Evolutionary conservation across 2,888 invertebrate species (phyloP), one percentile per base, ranked within the genome.

Genomic region (Autographa pulchrina): DNA sequence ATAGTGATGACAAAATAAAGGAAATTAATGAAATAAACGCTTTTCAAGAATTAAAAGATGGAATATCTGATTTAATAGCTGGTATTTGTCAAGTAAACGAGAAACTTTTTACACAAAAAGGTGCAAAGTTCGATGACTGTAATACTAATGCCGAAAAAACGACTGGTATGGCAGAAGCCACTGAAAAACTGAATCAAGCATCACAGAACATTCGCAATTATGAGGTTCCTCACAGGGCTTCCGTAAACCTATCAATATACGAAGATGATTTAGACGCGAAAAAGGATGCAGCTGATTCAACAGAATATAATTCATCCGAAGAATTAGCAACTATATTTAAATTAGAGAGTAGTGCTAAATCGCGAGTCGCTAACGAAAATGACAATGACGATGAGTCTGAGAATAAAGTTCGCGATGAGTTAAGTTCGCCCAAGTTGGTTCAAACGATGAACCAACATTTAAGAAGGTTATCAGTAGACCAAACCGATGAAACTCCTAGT

Each of bases 301-400:
- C 96, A 70, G 97, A 97, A 88, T 97, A 97, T 86, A 97, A 97
- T 89, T 97, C 97, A 14, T 96, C 97, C 63, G 97, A 97, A 86
- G 97, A 97, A 87, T 91, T 97, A 81, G 97, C 97, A 35, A 96
- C 96, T 83, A 97, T 97, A 84, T 97, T 97, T 87, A 96, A 97
- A 83, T 82, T 93, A 72, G 92, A 93, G 62, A 86, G 83, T 70
- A 90, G 85, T 78, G 80, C 82, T 20, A 92, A 89, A 83, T 75
- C 83, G 66, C 82, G 77, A 48, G 71, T 74, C 68, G 70, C 73
- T 52, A 78, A 83, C 14, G 89, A 90, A 64, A 89, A 77, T 66
- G 77, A 86, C 62, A 85, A 84, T 20, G 86, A 86, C 43, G 77
- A 85, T 20, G 86, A 86, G 41, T 77, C 86, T 13, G 89, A 90